Base-by-base conservation (phyloP, 1,140 invertebrate species). In the Vanessa atalanta region DNA sequence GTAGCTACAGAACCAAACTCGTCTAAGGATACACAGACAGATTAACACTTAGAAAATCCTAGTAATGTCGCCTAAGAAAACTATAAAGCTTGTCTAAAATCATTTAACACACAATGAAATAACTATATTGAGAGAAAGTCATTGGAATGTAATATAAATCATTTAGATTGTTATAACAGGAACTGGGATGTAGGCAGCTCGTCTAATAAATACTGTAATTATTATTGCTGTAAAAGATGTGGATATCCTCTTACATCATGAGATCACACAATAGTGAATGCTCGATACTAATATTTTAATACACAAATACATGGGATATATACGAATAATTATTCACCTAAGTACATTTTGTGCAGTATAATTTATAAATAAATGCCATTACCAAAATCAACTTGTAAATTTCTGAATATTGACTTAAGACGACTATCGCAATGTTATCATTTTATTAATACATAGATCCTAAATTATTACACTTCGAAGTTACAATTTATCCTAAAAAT, bases 301-400 rank as follows among this genome's bases (percentile, higher is more conserved):
- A 86, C 78, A 82, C 75, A 84, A 82, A 81, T 68, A 79, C 23
- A 76, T 73, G 73, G 77, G 81, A 86, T 78, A 73, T 50, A 70
- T 73, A 68, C 72, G 70, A 82, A 77, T 79, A 79, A 76, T 73
- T 73, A 72, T 70, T 80, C 80, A 82, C 79, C 77, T 92, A 92
- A 92, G 90, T 92, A 92, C 90, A 87, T 87, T 91, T 92, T 92
- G 90, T 92, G 90, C 90, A 89, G 85, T 88, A 88, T 72, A 83
- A 81, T 80, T 77, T 76, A 86, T 86, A 91, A 90, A 86, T 86
- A 91, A 90, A 92, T 91, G 87, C 88, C 79, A 77, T 86, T 83
- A 85, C 75, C 77, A 86, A 87, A 88, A 85, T 83, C 77, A 81
- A 82, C 77, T 85, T 83, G 82, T 80, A 83, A 84, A 82, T 83